Evolutionary conservation across 2,113 vertebrate species (phyloP).

Genomic region (Marcusenius ussheri): DNA sequence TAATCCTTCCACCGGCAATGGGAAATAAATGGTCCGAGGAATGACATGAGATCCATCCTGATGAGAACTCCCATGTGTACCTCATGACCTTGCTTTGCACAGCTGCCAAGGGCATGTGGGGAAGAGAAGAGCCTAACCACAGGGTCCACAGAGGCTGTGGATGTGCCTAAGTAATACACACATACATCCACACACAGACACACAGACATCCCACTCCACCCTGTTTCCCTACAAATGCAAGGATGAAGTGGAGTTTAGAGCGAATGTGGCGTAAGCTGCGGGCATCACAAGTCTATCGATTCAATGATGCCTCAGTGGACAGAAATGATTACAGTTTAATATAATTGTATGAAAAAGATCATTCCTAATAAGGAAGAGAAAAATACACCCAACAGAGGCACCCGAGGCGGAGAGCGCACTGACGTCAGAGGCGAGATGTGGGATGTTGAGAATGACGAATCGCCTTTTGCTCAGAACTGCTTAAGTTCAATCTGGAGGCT

Average conservation of each 20-base stretch:
- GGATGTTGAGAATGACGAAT: not conserved
- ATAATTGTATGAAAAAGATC: not conserved
- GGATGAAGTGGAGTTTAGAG: not conserved
- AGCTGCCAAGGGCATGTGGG: slow-evolving; percentile 30
- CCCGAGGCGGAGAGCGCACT: not conserved
- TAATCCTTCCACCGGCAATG: slow-evolving; percentile 38
- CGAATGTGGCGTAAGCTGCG: not conserved
- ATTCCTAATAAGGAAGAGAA: not conserved
- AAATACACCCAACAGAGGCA: not conserved
- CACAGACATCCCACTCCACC: not conserved
- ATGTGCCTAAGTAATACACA: not conserved
- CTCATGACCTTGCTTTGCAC: slow-evolving; percentile 31
- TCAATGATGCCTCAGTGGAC: not conserved
- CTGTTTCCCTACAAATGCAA: not conserved
- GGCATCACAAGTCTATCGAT: not conserved
- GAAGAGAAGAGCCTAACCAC: not conserved
- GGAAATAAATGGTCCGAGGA: slow-evolving; percentile 50
- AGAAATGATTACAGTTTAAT: not conserved
- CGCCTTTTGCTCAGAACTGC: not conserved
- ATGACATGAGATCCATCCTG: slow-evolving; percentile 48
- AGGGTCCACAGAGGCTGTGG: not conserved
- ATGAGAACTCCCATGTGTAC: slow-evolving; percentile 33
- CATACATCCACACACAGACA: not conserved
- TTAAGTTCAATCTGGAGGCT: not conserved
- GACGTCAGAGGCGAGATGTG: not conserved